Evolutionary conservation across 2,888 invertebrate genomes (phyloP), one percentile per base, ranked within the genome.

Genomic region (Sericinus montela): DNA sequence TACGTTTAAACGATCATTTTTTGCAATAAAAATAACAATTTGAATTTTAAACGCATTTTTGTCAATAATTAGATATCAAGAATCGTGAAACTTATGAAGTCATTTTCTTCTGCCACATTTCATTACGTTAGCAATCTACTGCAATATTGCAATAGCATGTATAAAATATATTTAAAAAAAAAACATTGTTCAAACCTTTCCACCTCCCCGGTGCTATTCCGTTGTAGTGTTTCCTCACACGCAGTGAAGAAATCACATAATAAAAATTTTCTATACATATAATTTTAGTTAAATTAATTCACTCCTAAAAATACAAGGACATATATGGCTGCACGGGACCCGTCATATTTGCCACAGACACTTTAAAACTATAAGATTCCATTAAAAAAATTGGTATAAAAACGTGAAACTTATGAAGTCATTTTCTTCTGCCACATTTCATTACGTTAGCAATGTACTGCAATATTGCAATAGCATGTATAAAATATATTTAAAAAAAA

Each of bases 191-290:
- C 53, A 46, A 51, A 75, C 76, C 74, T 75, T 54, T 67, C 59
- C 16, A 9, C 6, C 8, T 15, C 38, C 9, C 28, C 16, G 3
- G 11, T 11, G 11, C 28, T 16, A 11, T 25, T 16, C 11, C 23
- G 14, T 4, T 14, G n/a, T 2, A 35, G 13, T 30, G 60, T 63
- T 42, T 58, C 59, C 48, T 63, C 57, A 49, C 48, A 32, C 29
- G 61, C 54, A 29, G 68, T 63, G 52, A 71, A 72, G 52, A 75
- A 63, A 47, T 78, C 69, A 65, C 79, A 77, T 51, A 72, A 74
- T 47, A 78, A 54, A 59, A 77, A 69, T 59, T 72, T 77, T 50
- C 65, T 71, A 49, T 74, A 69, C 75, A 75, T 46, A 44, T 16
- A 39, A 23, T 11, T 30, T 14, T 15, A 28, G 16, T 29, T 8